These are phyloP conservation scores for Hippolais icterina DNA, from an alignment of 2,113 vertebrate genomes.

Conservation along the genomic window DNA sequence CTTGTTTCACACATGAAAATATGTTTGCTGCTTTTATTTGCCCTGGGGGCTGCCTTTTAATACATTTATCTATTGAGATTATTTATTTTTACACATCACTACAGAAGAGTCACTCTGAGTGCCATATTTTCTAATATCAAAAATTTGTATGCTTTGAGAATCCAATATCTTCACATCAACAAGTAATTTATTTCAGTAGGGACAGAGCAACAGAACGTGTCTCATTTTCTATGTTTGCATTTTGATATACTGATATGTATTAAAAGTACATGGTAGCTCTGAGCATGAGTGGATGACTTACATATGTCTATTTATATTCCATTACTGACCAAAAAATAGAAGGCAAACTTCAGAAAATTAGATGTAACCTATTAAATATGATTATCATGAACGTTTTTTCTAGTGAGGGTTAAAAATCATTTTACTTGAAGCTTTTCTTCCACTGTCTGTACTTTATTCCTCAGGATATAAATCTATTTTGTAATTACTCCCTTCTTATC, in stretches of 20 bases:
- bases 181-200: conserved; percentile 47
- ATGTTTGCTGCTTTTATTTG: conserved; percentile 32
- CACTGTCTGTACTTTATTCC: conserved; percentile 66
- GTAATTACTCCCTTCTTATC: conserved; percentile 77
- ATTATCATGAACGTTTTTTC: conserved; percentile 61
- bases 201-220: background rate
- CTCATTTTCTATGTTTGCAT: background rate
- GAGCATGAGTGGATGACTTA: background rate
- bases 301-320: conserved; percentile 1
- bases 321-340: conserved; percentile 8
- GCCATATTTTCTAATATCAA: conserved; percentile 24
- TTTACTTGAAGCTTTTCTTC: conserved; percentile 67
- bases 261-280: conserved; percentile 24
- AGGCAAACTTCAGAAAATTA: conserved; percentile 41
- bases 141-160: conserved; percentile 23
- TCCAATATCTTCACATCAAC: conserved; percentile 31
- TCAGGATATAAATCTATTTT: conserved; percentile 77
- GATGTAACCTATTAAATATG: conserved; percentile 15
- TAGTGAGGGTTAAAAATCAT: conserved; percentile 65
- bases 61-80: conserved; percentile 31
- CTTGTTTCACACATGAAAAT: conserved; percentile 49
- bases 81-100: conserved; percentile 40
- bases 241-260: conserved; percentile 22
- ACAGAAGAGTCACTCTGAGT: background rate
- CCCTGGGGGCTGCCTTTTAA: conserved; percentile 29